Evolutionary conservation across 2,113 vertebrate species (phyloP), one percentile per base, ranked within the genome.

Genomic region (Paraplagusia blochii): DNA sequence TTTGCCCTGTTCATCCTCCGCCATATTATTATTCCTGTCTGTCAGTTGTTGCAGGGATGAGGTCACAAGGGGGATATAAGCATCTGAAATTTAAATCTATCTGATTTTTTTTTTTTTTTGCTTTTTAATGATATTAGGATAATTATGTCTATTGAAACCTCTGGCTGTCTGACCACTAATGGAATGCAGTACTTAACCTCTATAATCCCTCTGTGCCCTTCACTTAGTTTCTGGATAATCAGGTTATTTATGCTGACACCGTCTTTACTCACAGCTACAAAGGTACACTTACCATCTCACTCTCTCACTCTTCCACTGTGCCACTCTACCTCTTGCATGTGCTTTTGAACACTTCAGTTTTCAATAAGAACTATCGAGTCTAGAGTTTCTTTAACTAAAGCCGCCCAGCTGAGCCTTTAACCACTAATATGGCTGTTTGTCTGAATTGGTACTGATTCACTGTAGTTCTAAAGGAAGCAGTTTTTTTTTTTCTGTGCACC

Each of bases 191-290:
- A 71, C 71, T 87, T 80, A 85, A 82, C 84, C 81, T 72, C 67
- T 53, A 55, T 79, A 85, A 78, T 85, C 81, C 73, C 63, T 72
- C 56, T 63, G 67, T 77, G 80, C 66, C 69, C 77, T 77, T 86
- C 79, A 80, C 76, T 89, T 73, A 79, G 58, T 72, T 79, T 80
- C 76, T 69, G 76, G 72, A 76, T 84, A 86, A 89, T 85, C 78
- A 76, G 72, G 84, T 88, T 88, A 85, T 52, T 50, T 49, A 63
- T 46, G 72, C 62, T 66, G 79, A 81, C 73, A 76, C 47, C 47
- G 54, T 75, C 45, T 70, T 68, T 58, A 44, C 50, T 66, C 7
- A 8, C 53, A 63, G 53, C 67, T 19, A 53, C 51, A 34, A n/a
- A 45, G 9, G 16, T 29, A 15, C 8, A 47, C 47, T 36, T n/a